Base-by-base conservation (phyloP, 1,140 invertebrate genomes). In the Heliothis subflexa region DNA sequence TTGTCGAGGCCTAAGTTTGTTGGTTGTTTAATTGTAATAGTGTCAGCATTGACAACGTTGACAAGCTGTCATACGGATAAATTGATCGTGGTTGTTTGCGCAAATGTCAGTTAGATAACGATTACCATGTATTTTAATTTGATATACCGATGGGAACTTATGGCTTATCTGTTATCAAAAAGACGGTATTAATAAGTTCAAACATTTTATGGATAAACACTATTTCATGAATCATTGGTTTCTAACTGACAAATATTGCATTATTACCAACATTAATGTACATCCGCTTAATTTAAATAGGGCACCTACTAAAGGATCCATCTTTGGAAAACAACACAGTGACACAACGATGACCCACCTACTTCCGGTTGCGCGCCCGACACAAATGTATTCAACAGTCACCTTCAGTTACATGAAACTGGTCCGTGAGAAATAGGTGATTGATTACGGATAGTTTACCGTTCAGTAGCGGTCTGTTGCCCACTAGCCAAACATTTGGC, bases 11-110 rank as follows among this genome's bases (percentile, higher is more conserved):
- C 90, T 78, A 86, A 83, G 82, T 89, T 86, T 86, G 84, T 89
- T 89, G 87, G 91, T 93, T 93, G 88, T 88, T 93, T 94, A 94
- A 94, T 94, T 94, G 92, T 94, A 92, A 92, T 92, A 90, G 86
- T 91, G 92, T 92, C 90, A 87, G 81, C 81, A 85, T 86, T 93
- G 93, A 94, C 91, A 93, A 85, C 87, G 84, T 83, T 89, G 93
- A 94, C 93, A 93, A 81, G 80, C 88, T 93, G 93, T 94, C 93
- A 92, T 79, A 84, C 84, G 87, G 88, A 91, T 93, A 92, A 92
- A 94, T 92, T 93, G 93, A 94, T 93, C 83, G 82, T 84, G 85
- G 88, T 90, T 94, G 93, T 93, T 94, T 93, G 90, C 91, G 91
- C 87, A 93, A 93, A 90, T 86, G 86, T 80, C 86, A 85, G 86